Percentiles rank a stretch among this genome's conserved stretches.
These are phyloP conservation scores for Teleogryllus occipitalis DNA, from an alignment of 1,140 invertebrate genomes.

Conservation along the genomic window DNA sequence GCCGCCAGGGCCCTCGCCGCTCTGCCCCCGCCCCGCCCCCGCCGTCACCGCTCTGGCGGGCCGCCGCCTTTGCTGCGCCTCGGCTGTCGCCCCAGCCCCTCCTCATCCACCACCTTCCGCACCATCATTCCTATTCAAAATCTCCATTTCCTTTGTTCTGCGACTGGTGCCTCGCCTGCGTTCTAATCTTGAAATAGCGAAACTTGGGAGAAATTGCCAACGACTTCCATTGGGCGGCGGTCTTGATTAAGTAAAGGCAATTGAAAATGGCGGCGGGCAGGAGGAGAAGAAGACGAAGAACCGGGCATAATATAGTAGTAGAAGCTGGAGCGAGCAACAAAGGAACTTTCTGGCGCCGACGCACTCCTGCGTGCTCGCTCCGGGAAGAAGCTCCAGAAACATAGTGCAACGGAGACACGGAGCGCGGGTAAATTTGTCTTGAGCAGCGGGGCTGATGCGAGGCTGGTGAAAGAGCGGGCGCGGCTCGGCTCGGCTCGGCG, in stretches of 20 bases:
- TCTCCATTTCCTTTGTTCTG: slow-evolving; percentile 18
- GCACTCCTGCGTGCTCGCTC: neutral
- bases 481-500: too few relatives aligned
- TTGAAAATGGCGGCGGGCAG: slow-evolving; percentile 12
- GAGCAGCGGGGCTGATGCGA: neutral
- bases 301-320: neutral
- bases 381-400: neutral
- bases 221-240: slow-evolving; percentile 13
- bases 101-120: neutral
- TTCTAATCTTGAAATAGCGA: slow-evolving; percentile 18
- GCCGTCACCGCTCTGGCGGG: too few relatives aligned
- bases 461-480: too few relatives aligned
- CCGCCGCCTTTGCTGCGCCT: too few relatives aligned
- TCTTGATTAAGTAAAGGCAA: slow-evolving; percentile 16
- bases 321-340: neutral
- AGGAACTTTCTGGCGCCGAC: neutral
- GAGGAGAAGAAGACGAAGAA: neutral
- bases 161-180: neutral
- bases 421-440: neutral
- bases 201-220: slow-evolving; percentile 18
- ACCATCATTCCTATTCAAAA: slow-evolving; percentile 13
- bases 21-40: too few relatives aligned
- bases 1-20: too few relatives aligned
- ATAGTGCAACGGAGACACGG: neutral
- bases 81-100: neutral